phyloP scores from a whole-genome alignment of 35 echinoderm and acorn worm species.

The Apostichopus californicus region DNA sequence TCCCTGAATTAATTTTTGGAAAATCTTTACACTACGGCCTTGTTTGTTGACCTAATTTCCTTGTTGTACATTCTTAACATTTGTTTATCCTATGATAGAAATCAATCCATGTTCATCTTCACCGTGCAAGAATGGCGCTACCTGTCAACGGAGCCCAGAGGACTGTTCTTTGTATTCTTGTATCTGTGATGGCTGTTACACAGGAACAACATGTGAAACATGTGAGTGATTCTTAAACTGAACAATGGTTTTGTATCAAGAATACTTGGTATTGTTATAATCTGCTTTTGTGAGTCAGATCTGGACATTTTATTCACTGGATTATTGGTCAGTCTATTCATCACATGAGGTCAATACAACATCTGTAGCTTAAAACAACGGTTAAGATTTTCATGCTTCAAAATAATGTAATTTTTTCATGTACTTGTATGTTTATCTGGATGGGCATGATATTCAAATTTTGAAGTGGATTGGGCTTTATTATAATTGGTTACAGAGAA shows the following conservation, averaged over 20 bases:
- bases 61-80: neutral
- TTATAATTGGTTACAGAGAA: no score
- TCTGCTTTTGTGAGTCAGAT: neutral
- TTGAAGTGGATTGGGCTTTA: no score
- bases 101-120: conserved; percentile 43
- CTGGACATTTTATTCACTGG: neutral
- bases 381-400: no score
- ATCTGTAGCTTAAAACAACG: no score
- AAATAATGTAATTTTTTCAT: no score
- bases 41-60: no score
- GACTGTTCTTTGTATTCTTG: conserved; percentile 53
- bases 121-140: conserved; percentile 56
- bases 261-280: neutral
- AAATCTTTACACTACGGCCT: no score
- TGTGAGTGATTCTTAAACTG: conserved; percentile 47
- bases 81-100: conserved; percentile 8
- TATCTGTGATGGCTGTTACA: conserved; percentile 71
- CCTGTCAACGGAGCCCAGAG: conserved; percentile 31
- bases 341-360: no score
- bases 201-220: conserved; percentile 56
- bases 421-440: no score
- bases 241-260: neutral
- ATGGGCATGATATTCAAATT: no score
- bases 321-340: no score
- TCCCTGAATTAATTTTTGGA: no score